Evolutionary conservation across 2,113 vertebrate genomes (phyloP).

Genomic region (Eptatretus burgeri): DNA sequence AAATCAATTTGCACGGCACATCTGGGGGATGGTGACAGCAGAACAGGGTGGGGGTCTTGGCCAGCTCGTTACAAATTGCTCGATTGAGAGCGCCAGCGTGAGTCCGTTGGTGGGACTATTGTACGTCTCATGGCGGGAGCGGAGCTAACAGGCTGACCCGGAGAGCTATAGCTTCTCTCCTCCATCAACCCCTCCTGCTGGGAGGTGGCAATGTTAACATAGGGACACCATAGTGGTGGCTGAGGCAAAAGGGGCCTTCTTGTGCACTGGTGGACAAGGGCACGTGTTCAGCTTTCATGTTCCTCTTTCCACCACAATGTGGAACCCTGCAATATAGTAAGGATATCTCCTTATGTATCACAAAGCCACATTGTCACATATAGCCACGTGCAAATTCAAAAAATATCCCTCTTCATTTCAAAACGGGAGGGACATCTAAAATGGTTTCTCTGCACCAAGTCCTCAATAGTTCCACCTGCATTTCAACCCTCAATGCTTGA

Average conservation of each 20-base stretch:
- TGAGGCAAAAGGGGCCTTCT: not conserved
- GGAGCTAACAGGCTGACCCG: not conserved
- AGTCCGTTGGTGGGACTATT: constrained; percentile 5
- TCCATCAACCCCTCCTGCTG: too few species aligned
- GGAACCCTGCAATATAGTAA: not conserved
- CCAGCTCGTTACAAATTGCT: not conserved
- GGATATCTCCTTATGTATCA: too few species aligned
- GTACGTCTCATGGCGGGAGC: not conserved
- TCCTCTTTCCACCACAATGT: not conserved
- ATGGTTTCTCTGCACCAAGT: too few species aligned
- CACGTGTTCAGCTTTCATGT: not conserved
- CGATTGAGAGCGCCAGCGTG: constrained; percentile 3
- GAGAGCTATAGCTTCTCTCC: too few species aligned
- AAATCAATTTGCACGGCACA: constrained; percentile 7
- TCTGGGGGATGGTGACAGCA: not conserved
- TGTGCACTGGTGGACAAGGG: not conserved
- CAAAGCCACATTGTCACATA: too few species aligned
- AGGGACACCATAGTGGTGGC: not conserved
- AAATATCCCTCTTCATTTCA: too few species aligned
- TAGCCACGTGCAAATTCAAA: too few species aligned
- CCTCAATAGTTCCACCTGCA: too few species aligned
- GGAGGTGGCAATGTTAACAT: not conserved
- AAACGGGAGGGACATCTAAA: too few species aligned
- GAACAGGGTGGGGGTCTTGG: constrained; percentile 1
- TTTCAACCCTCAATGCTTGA: too few species aligned